These are phyloP conservation scores for Bilobella aurantiaca DNA, from an alignment of 1,140 invertebrate species.

Conservation along the genomic window DNA sequence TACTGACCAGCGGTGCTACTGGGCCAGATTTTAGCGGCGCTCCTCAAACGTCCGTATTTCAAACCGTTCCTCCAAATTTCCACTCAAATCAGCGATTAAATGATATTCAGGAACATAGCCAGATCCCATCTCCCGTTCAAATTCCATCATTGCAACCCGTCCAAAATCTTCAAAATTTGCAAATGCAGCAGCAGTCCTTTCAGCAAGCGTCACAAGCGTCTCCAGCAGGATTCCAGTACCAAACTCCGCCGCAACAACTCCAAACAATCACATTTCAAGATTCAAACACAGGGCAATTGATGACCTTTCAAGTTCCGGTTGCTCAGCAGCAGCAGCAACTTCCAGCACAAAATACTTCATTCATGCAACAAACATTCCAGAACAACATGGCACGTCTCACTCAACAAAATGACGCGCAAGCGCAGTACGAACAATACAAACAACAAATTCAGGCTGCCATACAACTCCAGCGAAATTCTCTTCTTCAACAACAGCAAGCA, in stretches of 20 bases:
- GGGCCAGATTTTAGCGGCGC: too few species aligned
- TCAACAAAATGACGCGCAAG: constrained; percentile 60
- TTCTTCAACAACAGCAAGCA: not conserved
- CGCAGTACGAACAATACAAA: constrained; percentile 26
- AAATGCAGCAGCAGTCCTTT: not conserved
- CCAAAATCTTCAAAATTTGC: not conserved
- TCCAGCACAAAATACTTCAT: constrained; percentile 41
- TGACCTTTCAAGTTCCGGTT: constrained; percentile 44
- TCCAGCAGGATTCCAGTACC: not conserved
- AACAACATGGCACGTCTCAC: not conserved
- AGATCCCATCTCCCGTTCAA: not conserved
- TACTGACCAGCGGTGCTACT: too few species aligned
- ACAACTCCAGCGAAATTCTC: constrained; percentile 7
- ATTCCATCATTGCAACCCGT: not conserved
- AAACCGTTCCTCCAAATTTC: too few species aligned
- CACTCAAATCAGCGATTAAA: too few species aligned
- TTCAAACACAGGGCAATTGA: constrained; percentile 21
- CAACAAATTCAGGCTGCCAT: constrained; percentile 10
- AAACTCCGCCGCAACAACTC: not conserved
- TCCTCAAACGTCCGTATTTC: too few species aligned
- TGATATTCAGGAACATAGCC: too few species aligned
- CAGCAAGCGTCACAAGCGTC: not conserved
- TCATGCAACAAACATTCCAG: constrained; percentile 11
- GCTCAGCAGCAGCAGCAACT: constrained; percentile 60
- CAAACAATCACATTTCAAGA: constrained; percentile 21